Percentiles rank a stretch among this genome's conserved stretches.
phyloP scores from a whole-genome alignment of 2,113 vertebrate species.

The Actenoides lindsayi region DNA sequence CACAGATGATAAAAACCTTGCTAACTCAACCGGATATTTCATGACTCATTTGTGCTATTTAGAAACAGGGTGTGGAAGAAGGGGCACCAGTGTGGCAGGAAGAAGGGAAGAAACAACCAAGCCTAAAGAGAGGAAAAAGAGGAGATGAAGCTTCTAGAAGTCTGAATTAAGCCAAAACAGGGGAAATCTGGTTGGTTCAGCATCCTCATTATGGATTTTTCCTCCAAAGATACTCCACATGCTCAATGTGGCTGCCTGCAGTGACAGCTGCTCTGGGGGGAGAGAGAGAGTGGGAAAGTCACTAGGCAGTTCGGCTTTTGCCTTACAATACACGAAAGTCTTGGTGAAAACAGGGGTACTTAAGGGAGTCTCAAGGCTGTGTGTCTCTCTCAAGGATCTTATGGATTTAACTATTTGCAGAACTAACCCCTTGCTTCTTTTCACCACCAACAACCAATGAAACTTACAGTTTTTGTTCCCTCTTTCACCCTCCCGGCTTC shows the following conservation, averaged over 20 bases:
- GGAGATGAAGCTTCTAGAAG: background rate
- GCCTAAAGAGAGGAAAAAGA: background rate
- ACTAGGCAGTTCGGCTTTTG: background rate
- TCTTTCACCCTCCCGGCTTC: background rate
- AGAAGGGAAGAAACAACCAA: background rate
- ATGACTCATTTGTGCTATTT: background rate
- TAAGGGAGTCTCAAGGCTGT: background rate
- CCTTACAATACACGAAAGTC: background rate
- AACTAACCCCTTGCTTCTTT: constrained; percentile 6
- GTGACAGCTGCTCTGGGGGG: background rate
- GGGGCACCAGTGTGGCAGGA: background rate
- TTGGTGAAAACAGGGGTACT: background rate
- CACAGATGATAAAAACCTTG: background rate
- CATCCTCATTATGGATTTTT: background rate
- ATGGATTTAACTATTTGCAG: constrained; percentile 5
- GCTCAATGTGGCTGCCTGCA: background rate
- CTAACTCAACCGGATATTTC: background rate
- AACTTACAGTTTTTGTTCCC: background rate
- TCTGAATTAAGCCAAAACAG: background rate
- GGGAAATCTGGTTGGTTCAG: background rate
- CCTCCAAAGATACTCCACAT: background rate
- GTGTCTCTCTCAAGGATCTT: background rate
- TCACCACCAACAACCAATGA: background rate
- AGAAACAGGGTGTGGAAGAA: constrained; percentile 2
- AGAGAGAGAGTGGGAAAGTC: background rate